Conservation (phyloP, 2,888 invertebrate species). For the Agonopterix heracliana region DNA sequence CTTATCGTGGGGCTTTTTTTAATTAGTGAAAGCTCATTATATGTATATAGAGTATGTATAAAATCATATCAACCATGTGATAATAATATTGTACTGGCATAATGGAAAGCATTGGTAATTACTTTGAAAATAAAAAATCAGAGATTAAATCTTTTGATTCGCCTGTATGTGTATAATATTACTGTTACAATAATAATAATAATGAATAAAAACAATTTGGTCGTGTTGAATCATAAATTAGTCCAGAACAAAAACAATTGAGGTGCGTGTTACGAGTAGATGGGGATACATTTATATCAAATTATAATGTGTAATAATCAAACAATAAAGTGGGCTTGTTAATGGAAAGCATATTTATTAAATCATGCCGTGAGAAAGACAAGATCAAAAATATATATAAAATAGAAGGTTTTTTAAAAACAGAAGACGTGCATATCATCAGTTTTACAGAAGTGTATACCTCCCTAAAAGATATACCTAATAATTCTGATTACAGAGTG, state of each 20-base stretch:
- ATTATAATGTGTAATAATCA: slow-evolving; percentile 22
- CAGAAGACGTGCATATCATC: slow-evolving; percentile 35
- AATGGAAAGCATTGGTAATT: no score
- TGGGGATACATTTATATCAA: slow-evolving; percentile 18
- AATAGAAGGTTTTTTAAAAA: slow-evolving; percentile 21
- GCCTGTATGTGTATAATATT: slow-evolving; percentile 29
- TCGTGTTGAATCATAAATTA: slow-evolving; percentile 59
- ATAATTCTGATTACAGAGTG: slow-evolving; percentile 20
- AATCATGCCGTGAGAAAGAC: slow-evolving; percentile 31
- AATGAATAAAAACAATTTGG: slow-evolving; percentile 52
- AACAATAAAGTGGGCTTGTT: slow-evolving; percentile 28
- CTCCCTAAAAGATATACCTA: no score
- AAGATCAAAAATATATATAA: slow-evolving; percentile 11
- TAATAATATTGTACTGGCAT: slow-evolving; percentile 8
- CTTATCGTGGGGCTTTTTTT: slow-evolving; percentile 12
- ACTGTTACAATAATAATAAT: slow-evolving; percentile 10
- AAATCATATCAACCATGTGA: slow-evolving; percentile 4
- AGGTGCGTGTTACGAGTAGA: slow-evolving; percentile 18
- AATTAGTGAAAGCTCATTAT: slow-evolving; percentile 14
- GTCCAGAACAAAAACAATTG: slow-evolving; percentile 25
- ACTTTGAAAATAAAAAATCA: slow-evolving; percentile 1
- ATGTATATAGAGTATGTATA: slow-evolving; percentile 5
- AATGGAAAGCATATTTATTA: slow-evolving; percentile 25
- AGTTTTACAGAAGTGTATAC: no score
- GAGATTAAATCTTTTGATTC: slow-evolving; percentile 14